These are phyloP conservation scores for Drosophila takahashii DNA, from an alignment of 1,140 invertebrate genomes.

Conservation along the genomic window DNA sequence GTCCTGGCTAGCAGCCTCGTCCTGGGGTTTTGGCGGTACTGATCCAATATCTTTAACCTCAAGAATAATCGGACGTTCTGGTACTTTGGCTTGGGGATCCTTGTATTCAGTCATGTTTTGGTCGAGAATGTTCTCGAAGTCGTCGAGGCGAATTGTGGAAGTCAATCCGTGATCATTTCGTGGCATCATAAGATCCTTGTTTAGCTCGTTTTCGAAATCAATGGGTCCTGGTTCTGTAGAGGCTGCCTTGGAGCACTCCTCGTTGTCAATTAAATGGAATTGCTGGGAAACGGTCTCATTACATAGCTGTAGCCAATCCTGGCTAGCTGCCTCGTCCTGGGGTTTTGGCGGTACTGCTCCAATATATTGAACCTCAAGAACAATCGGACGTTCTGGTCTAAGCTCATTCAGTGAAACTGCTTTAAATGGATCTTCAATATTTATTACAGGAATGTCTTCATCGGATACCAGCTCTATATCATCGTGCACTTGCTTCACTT, in stretches of 20 bases:
- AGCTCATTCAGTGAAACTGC: background rate
- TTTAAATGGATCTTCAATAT: background rate
- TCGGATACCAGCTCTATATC: background rate
- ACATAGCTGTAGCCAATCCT: conserved; percentile 29
- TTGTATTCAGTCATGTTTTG: conserved; percentile 33
- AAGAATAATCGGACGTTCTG: conserved; percentile 12
- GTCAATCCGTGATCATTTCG: fast-evolving
- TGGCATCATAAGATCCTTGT: background rate
- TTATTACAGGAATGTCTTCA: background rate
- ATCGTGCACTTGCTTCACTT: background rate
- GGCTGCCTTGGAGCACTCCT: background rate
- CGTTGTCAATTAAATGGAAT: conserved; percentile 1
- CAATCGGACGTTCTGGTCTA: conserved; percentile 6
- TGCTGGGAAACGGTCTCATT: conserved; percentile 17
- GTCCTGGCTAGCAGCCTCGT: conserved; percentile 11
- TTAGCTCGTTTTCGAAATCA: conserved; percentile 39
- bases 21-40: conserved; percentile 9
- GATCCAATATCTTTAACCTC: conserved; percentile 5
- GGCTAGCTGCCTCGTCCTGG: conserved; percentile 7
- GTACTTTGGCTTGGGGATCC: conserved; percentile 42
- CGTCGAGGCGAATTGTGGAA: conserved; percentile 4
- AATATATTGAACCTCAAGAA: conserved; percentile 13
- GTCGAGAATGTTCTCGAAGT: conserved; percentile 30
- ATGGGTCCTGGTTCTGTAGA: background rate
- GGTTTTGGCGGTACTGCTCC: conserved; percentile 11